A percentile compares a stretch with the other conserved stretches of the same genome.
Evolutionary conservation across 2,113 vertebrate genomes (phyloP).

Genomic region (Scolopax mira): DNA sequence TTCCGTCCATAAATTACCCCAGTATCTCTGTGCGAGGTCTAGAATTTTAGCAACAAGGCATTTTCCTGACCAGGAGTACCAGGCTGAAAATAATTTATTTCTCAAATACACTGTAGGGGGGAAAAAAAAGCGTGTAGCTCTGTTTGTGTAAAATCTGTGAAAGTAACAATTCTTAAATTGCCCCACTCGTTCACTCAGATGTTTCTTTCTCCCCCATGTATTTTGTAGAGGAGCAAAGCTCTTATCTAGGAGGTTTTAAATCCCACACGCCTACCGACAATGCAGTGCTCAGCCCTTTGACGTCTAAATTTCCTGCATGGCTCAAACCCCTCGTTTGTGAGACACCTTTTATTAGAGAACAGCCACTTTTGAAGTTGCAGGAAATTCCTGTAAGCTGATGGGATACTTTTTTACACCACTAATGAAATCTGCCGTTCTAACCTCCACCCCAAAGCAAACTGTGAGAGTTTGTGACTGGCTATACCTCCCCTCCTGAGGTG

Average conservation of each 20-base stretch:
- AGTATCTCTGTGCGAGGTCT: neutral
- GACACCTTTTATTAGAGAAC: neutral
- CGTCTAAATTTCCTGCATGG: neutral
- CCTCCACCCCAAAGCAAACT: neutral
- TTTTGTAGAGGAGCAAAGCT: neutral
- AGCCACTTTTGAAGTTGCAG: neutral
- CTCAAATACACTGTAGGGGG: neutral
- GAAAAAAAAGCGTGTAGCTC: neutral
- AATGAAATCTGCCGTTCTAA: neutral
- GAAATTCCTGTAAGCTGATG: neutral
- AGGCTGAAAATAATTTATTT: neutral
- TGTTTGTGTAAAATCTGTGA: neutral
- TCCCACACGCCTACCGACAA: neutral
- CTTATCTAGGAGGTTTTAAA: neutral
- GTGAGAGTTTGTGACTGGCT: neutral
- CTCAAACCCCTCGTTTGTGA: neutral
- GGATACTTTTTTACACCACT: neutral
- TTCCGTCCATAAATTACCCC: neutral
- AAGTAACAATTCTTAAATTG: neutral
- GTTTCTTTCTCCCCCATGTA: neutral
- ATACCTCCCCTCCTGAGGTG: fast-evolving
- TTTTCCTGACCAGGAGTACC: neutral
- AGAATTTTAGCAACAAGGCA: neutral
- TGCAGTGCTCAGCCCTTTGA: neutral
- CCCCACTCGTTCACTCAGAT: neutral